These are phyloP conservation scores for Halyomorpha halys DNA, from an alignment of 1,140 invertebrate genomes.

Conservation along the genomic window DNA sequence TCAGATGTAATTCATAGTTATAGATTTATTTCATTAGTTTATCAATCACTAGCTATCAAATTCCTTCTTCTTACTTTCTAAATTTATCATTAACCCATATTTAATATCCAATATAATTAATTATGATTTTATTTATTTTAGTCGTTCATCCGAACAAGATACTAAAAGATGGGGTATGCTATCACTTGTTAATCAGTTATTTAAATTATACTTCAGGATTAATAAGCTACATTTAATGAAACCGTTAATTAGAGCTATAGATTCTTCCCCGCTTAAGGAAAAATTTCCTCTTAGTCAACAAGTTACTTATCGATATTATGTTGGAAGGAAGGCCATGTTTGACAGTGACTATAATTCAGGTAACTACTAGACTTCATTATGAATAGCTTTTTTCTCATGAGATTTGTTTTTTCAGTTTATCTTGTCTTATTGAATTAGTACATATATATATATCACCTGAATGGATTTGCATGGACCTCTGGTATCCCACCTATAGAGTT, in stretches of 20 bases:
- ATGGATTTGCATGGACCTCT: no score
- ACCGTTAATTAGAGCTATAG: constrained; percentile 90
- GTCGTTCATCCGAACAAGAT: constrained; percentile 68
- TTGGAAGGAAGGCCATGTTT: constrained; percentile 95
- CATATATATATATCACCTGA: no score
- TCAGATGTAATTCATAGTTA: no score
- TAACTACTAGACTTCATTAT: constrained; percentile 32
- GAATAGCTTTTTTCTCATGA: no score
- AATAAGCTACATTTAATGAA: constrained; percentile 96
- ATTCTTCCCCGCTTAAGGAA: constrained; percentile 79
- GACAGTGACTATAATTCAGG: constrained; percentile 86
- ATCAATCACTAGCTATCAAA: no score
- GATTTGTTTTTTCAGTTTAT: no score
- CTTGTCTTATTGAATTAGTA: no score
- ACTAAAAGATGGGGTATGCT: constrained; percentile 95
- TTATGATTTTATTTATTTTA: constrained; percentile 32
- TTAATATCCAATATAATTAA: no score
- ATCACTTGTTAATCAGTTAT: constrained; percentile 88
- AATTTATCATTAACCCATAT: no score
- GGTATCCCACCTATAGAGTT: no score
- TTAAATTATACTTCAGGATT: constrained; percentile 95
- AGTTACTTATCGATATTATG: constrained; percentile 93
- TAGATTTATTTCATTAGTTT: no score
- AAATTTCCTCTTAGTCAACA: constrained; percentile 77
- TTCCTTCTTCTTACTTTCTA: no score